Evolutionary conservation across 2,888 invertebrate genomes (phyloP).

Genomic region (Molorchus minor): DNA sequence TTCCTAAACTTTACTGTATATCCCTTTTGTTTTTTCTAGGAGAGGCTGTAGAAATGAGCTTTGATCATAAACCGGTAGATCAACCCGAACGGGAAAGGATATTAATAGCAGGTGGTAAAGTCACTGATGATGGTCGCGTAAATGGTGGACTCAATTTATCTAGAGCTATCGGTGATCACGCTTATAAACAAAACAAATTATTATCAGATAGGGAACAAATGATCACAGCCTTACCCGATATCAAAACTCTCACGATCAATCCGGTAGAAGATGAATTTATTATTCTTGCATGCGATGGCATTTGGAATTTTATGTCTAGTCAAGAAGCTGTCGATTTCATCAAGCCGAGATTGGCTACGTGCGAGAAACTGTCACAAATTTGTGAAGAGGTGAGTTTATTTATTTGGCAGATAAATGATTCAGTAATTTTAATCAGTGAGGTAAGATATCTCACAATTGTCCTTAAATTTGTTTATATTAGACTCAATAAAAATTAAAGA

Average conservation of each 20-base stretch:
- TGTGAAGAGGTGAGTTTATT: slow-evolving; percentile 95
- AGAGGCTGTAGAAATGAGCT: slow-evolving; percentile 89
- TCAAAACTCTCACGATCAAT: slow-evolving; percentile 79
- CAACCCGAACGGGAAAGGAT: slow-evolving; percentile 84
- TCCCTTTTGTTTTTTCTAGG: slow-evolving; percentile 73
- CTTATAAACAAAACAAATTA: slow-evolving; percentile 87
- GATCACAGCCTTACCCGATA: slow-evolving; percentile 95
- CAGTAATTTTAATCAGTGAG: too few relatives aligned
- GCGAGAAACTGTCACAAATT: slow-evolving; percentile 81
- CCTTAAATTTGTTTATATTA: too few relatives aligned
- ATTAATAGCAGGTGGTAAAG: slow-evolving; percentile 90
- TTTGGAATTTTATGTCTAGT: slow-evolving; percentile 97
- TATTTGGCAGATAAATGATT: too few relatives aligned
- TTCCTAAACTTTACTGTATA: too few relatives aligned
- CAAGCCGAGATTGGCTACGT: slow-evolving; percentile 72
- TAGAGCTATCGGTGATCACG: slow-evolving; percentile 95
- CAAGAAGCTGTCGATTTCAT: slow-evolving; percentile 96
- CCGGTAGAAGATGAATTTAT: slow-evolving; percentile 88
- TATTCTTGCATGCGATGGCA: slow-evolving; percentile 92
- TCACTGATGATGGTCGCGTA: slow-evolving; percentile 91
- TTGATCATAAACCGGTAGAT: slow-evolving; percentile 98
- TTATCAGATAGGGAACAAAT: slow-evolving; percentile 89
- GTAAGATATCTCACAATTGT: too few relatives aligned
- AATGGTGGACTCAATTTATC: slow-evolving; percentile 97
- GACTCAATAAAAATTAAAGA: too few relatives aligned